Base-by-base conservation (phyloP, 2,797 vertebrate species). In the Artibeus lituratus region DNA sequence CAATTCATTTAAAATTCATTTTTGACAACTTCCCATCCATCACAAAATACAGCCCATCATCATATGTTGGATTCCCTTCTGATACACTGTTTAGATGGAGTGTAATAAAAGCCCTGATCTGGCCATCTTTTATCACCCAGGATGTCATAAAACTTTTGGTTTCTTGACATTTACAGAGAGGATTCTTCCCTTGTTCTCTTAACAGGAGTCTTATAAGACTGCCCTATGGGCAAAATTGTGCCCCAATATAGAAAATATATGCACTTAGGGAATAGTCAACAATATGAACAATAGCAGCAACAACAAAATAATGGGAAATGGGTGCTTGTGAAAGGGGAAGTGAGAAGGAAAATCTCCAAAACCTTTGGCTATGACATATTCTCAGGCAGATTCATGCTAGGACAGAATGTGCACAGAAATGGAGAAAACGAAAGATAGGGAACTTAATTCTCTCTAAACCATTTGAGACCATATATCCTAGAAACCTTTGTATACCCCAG, bases 1-100 rank as follows among this genome's bases (percentile, higher is more conserved):
- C 59, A 97, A 97, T 94, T 96, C 86, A 90, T 95, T 97, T 32
- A 67, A 96, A 95, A 87, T 91, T 84, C 53, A 81, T 90, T 96
- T 92, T 91, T 96, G 95, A 97, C 88, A 97, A 53, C 65, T 89
- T 95, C 87, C 86, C 59, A 81, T 96, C 14, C 32, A 89, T 98
- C 94, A 90, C 78, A 70, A 53, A 88, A 84, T 62, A 51, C 49
- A 85, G 78, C 47, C 51, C 18, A 32, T 80, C 1, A 32, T 80
- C 1, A 1, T 19, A 0, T 65, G 89, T 14, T 44, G n/a, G 80
- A 62, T 69, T 88, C 80, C 49, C 59, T 82, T 91, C 76, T 65
- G 90, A 87, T 91, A 72, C 86, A 49, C 22, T 35, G 94, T 94
- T 96, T 83, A 49, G 90, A 88, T 0, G 19, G 49, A 80, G 29